These are phyloP conservation scores for Crioceris asparagi DNA, from an alignment of 2,888 invertebrate genomes.

Conservation along the genomic window DNA sequence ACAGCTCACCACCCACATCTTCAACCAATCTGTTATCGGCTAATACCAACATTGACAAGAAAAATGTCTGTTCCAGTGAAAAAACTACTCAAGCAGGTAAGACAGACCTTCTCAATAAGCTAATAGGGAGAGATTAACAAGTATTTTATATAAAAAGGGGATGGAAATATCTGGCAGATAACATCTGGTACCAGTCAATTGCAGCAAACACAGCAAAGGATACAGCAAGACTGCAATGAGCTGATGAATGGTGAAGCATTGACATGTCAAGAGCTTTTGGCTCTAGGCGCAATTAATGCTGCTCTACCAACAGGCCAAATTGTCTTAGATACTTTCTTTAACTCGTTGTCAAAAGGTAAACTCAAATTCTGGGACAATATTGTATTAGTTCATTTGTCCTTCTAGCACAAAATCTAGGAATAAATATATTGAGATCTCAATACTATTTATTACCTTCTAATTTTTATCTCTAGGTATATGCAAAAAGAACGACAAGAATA, in stretches of 20 bases:
- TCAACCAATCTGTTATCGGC: constrained; percentile 29
- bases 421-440: constrained; percentile 7
- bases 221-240: constrained; percentile 45
- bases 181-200: constrained; percentile 29
- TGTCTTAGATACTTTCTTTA: constrained; percentile 72
- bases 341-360: constrained; percentile 62
- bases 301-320: constrained; percentile 81
- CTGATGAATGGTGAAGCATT: constrained; percentile 53
- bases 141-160: constrained; percentile 38
- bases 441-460: not conserved
- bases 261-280: constrained; percentile 83
- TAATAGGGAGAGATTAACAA: no score
- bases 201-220: constrained; percentile 33
- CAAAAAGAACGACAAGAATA: constrained; percentile 20
- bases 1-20: constrained; percentile 25
- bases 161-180: constrained; percentile 60
- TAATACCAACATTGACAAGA: constrained; percentile 38
- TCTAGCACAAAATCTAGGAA: no score
- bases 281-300: constrained; percentile 86
- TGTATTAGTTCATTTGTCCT: no score
- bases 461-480: not conserved
- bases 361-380: no score
- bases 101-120: not conserved
- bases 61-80: constrained; percentile 69
- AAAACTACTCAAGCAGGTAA: constrained; percentile 80